Evolutionary conservation across 2,797 vertebrate species (phyloP).

Genomic region (Gymnocypris eckloni): DNA sequence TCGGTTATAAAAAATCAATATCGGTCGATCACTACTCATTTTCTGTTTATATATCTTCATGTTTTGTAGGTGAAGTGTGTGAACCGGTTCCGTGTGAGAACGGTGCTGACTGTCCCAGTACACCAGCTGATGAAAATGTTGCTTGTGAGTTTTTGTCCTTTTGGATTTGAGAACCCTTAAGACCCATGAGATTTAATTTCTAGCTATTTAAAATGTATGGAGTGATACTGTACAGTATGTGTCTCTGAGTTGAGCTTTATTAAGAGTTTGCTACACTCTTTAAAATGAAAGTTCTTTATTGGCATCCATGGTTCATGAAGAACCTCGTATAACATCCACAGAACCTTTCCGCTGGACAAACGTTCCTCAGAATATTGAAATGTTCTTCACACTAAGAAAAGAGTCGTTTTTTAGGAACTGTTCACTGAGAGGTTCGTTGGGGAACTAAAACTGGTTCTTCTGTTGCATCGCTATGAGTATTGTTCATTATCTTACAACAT

Average conservation of each 20-base stretch:
- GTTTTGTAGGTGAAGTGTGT: slow-evolving; percentile 76
- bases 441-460: not conserved
- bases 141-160: slow-evolving; percentile 77
- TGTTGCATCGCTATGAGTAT: not conserved
- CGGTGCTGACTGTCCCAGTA: slow-evolving; percentile 78
- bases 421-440: not conserved
- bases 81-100: slow-evolving; percentile 82
- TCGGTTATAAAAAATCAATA: too few relatives aligned
- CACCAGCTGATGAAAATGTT: slow-evolving; percentile 74
- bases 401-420: not conserved
- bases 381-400: not conserved
- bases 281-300: too few relatives aligned
- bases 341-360: not conserved
- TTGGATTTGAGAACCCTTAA: not conserved
- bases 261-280: not conserved
- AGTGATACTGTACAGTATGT: not conserved
- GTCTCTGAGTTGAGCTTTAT: not conserved
- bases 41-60: not conserved
- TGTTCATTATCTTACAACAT: not conserved
- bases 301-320: not conserved
- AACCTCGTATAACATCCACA: not conserved
- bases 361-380: not conserved
- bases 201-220: not conserved
- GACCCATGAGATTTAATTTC: not conserved
- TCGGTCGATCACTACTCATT: too few relatives aligned